Evolutionary conservation across 2,888 invertebrate genomes (phyloP).

Genomic region (Diogma glabrata): DNA sequence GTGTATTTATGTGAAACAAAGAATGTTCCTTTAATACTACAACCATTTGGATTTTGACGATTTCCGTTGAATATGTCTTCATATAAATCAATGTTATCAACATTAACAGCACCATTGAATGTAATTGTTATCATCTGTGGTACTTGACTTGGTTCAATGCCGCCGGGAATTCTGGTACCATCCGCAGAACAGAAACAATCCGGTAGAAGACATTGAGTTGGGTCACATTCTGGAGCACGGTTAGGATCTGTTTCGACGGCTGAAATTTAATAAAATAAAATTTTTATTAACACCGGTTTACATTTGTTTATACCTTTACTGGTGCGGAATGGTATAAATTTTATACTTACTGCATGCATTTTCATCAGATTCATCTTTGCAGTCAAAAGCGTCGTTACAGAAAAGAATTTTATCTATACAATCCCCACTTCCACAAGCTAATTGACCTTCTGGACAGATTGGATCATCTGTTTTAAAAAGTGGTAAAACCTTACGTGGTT

Average conservation of each 20-base stretch:
- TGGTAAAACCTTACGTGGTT: conserved; percentile 79
- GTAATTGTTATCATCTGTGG: conserved; percentile 91
- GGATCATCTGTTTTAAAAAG: conserved; percentile 89
- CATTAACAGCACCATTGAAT: conserved; percentile 85
- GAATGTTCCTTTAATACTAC: conserved; percentile 79
- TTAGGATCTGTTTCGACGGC: conserved; percentile 85
- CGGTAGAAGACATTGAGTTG: conserved; percentile 75
- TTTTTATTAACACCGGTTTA: too few species aligned
- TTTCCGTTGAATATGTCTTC: conserved; percentile 80
- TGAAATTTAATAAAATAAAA: conserved; percentile 34
- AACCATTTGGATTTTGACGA: conserved; percentile 78
- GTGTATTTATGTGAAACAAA: conserved; percentile 88
- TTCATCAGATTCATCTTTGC: conserved; percentile 90
- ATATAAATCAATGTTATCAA: conserved; percentile 86
- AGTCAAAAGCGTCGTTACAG: conserved; percentile 87
- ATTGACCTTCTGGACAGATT: conserved; percentile 78
- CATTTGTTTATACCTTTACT: not conserved
- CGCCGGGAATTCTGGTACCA: conserved; percentile 79
- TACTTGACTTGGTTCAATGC: conserved; percentile 69
- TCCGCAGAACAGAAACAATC: conserved; percentile 91
- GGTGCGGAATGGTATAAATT: too few species aligned
- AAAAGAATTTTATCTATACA: conserved; percentile 85
- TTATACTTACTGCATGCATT: conserved; percentile 82
- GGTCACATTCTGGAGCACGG: conserved; percentile 83
- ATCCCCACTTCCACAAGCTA: conserved; percentile 85